These are phyloP conservation scores for Eupelmus urozonus DNA, from an alignment of 2,888 invertebrate species.

Conservation along the genomic window DNA sequence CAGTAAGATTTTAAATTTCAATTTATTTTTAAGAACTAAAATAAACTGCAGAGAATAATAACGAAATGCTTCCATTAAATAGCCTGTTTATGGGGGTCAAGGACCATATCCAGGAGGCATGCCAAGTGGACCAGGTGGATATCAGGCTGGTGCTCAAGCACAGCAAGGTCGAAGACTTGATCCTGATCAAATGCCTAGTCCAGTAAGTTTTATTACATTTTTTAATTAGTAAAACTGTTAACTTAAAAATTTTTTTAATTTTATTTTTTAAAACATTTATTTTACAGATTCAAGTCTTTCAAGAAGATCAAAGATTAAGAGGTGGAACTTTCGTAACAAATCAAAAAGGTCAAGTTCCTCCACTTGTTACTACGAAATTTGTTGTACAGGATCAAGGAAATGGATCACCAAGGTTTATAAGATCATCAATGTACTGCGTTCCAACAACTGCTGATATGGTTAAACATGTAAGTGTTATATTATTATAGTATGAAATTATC, in stretches of 20 bases:
- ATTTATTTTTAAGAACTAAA: background rate
- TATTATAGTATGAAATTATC: background rate
- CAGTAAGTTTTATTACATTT: constrained; percentile 80
- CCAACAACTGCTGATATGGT: constrained; percentile 96
- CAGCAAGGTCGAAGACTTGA: constrained; percentile 85
- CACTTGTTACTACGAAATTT: constrained; percentile 96
- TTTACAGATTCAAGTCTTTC: constrained; percentile 90
- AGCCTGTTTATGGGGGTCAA: constrained; percentile 69
- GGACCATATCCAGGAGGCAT: constrained; percentile 67
- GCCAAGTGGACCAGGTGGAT: constrained; percentile 37
- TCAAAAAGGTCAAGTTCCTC: constrained; percentile 92
- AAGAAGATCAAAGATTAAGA: constrained; percentile 91
- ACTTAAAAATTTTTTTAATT: constrained; percentile 13
- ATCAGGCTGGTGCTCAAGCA: constrained; percentile 57
- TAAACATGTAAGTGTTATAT: constrained; percentile 86
- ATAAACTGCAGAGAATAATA: background rate
- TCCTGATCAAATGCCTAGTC: constrained; percentile 97
- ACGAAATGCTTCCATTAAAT: constrained; percentile 20
- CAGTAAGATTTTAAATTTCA: constrained; percentile 37
- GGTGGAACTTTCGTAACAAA: constrained; percentile 93
- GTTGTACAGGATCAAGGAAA: constrained; percentile 95
- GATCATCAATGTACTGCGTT: constrained; percentile 97
- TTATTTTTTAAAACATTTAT: constrained; percentile 16
- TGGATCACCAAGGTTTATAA: constrained; percentile 86
- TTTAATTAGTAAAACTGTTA: background rate